Evolutionary conservation across 2,113 vertebrate species (phyloP), one percentile per base, ranked within the genome.

Genomic region (Gymnogyps californianus): DNA sequence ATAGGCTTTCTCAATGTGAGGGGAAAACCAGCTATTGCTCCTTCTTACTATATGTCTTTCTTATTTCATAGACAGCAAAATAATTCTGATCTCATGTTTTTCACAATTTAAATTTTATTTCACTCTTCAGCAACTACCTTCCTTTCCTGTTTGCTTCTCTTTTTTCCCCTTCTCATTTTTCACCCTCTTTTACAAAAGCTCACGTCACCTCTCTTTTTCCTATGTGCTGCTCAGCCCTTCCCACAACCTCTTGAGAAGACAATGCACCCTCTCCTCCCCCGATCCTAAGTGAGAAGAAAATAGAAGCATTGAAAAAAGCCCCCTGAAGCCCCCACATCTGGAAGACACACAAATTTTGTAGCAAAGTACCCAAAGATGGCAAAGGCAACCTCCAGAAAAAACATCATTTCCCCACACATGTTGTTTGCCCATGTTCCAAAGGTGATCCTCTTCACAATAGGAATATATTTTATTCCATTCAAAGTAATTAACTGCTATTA

Each of bases 321-420:
- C 29, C 29, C 6, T 0, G 0, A 28, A 11, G 3, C 0, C 6
- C 19, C 13, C 40, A 52, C 5, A 15, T 34, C 7, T 72, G 24
- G 28, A 40, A 76, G 29, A 28, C 5, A 15, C 3, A 26, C 3
- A 62, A 55, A 65, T 69, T 11, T 74, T 16, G 10, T 15, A 44
- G 16, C 5, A 65, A 77, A 59, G 22, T 19, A 71, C 16, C 13
- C 40, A 79, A 55, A 74, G 25, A 80, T 25, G 38, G 4, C 34
- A 59, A 79, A 82, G 7, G 20, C 7, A 62, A 17, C 11, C 24
- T n/a, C 3, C 3, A 54, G 24, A 83, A 83, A 46, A 85, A 22
- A 6, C 0, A 21, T 26, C 0, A 44, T 36, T 93, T 93, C 46
- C 42, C 18, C 7, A 22, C 25, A 62, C 31, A 4, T 47, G 4